Evolutionary conservation across 2,113 vertebrate species (phyloP).

Genomic region (Peromyscus polionotus): DNA sequence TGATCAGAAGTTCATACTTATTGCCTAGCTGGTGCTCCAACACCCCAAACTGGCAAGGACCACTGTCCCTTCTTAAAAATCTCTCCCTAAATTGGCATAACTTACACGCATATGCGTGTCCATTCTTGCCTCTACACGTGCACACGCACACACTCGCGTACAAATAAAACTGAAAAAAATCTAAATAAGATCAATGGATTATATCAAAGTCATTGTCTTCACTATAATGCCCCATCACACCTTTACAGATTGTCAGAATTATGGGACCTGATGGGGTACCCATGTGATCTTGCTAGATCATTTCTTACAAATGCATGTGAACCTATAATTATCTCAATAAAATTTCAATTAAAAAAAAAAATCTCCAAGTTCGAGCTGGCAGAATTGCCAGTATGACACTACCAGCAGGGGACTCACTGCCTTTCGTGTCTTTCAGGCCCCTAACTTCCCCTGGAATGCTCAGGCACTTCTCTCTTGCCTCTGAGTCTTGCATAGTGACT

Average conservation of each 20-base stretch:
- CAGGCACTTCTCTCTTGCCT: not conserved
- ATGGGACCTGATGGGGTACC: not conserved
- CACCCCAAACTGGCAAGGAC: not conserved
- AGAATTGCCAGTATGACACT: not conserved
- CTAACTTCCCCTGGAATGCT: not conserved
- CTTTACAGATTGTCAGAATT: not conserved
- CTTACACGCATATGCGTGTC: not conserved
- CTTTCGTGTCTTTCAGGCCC: not conserved
- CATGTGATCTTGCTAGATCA: not conserved
- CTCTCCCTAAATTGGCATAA: not conserved
- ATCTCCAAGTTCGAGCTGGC: not conserved
- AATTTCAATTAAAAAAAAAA: slow-evolving; percentile 28
- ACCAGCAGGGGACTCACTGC: accelerated
- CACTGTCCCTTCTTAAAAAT: slow-evolving; percentile 5
- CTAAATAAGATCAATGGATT: not conserved
- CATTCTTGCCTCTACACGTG: not conserved
- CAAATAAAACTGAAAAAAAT: not conserved
- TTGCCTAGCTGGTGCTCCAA: not conserved
- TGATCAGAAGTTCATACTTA: not conserved
- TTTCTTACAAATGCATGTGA: not conserved
- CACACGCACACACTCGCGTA: not conserved
- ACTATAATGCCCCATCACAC: not conserved
- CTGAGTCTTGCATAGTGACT: not conserved
- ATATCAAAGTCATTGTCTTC: not conserved
- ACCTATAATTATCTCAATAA: not conserved